Evolutionary conservation across 92 coral and sea anemone genomes (phyloP).

Genomic region (Metridium senile): DNA sequence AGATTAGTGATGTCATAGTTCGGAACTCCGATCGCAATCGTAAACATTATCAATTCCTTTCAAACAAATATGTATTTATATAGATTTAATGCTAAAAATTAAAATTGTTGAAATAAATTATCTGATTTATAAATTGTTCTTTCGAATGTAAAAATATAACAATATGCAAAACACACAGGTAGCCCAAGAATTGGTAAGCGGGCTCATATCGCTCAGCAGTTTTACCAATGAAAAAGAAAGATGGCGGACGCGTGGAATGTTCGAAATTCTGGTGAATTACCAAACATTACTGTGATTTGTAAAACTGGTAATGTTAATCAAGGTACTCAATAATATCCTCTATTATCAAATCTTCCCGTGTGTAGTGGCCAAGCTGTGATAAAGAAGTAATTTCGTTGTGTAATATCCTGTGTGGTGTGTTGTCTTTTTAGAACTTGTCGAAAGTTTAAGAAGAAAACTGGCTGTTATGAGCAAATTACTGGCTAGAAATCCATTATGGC

Average conservation of each 20-base stretch:
- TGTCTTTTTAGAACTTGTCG: slow-evolving; percentile 24
- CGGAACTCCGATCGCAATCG: neutral
- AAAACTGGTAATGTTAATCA: slow-evolving; percentile 20
- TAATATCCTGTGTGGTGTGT: neutral
- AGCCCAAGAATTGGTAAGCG: neutral
- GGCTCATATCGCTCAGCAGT: slow-evolving; percentile 10
- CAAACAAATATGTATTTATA: too few species aligned
- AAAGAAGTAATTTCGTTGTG: neutral
- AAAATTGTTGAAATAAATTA: too few species aligned
- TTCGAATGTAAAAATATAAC: neutral
- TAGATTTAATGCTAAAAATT: too few species aligned
- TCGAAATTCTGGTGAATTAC: slow-evolving; percentile 19
- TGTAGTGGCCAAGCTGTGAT: neutral
- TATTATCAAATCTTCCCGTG: neutral
- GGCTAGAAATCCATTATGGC: slow-evolving; percentile 55
- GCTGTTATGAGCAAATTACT: slow-evolving; percentile 22
- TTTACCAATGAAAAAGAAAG: slow-evolving; percentile 26
- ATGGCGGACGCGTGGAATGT: slow-evolving; percentile 87
- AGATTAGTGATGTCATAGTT: slow-evolving; percentile 22
- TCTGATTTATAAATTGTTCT: too few species aligned
- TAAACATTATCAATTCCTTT: too few species aligned
- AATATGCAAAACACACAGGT: neutral
- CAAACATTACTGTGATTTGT: neutral
- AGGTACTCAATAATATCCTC: slow-evolving; percentile 22
- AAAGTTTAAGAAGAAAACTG: slow-evolving; percentile 38